phyloP scores from a whole-genome alignment of 2,113 vertebrate genomes.

The Sus scrofa region DNA sequence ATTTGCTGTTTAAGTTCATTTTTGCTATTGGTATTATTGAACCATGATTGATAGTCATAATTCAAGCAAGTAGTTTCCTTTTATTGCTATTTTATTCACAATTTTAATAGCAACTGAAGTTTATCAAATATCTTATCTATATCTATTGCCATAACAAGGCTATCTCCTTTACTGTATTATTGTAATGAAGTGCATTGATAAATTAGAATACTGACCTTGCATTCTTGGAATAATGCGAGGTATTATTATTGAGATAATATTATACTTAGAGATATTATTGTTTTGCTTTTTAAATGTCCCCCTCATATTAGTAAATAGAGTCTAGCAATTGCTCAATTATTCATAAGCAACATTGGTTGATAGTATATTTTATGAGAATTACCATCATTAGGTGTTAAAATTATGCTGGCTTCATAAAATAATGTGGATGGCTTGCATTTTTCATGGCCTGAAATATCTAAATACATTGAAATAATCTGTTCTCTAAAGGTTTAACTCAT shows the following conservation, averaged over 20 bases:
- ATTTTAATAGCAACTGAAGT: constrained; percentile 3
- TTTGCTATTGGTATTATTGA: constrained; percentile 14
- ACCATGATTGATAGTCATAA: neutral
- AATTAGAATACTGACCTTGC: neutral
- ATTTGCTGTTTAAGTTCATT: constrained; percentile 32
- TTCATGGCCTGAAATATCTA: neutral
- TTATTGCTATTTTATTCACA: neutral
- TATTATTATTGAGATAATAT: no score
- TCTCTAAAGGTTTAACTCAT: neutral
- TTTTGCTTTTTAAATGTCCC: constrained; percentile 8
- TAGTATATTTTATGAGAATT: neutral
- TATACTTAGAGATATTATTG: neutral
- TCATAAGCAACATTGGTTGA: neutral
- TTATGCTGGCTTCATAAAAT: neutral
- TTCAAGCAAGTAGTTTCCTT: neutral
- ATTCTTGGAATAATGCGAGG: constrained; percentile 13
- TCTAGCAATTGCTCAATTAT: neutral
- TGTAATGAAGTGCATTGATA: neutral
- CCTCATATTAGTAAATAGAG: neutral
- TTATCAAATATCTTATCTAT: constrained; percentile 7
- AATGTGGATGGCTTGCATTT: neutral
- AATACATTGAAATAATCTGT: neutral
- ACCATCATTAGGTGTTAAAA: neutral
- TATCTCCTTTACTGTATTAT: neutral
- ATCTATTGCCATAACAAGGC: neutral